Conservation (phyloP, 2,888 invertebrate species). For the Acanthosoma haemorrhoidale region DNA sequence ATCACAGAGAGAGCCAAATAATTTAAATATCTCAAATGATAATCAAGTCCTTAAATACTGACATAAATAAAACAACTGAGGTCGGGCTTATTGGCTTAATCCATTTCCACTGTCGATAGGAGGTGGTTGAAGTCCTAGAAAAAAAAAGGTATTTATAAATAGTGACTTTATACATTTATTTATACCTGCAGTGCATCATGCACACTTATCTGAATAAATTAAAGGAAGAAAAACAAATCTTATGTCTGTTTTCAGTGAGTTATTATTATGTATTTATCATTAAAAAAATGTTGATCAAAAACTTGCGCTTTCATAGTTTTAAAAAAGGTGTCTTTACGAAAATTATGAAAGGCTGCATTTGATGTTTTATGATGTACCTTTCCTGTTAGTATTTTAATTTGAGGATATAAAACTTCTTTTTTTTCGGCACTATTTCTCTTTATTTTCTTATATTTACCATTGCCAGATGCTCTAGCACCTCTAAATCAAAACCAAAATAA, state of each 20-base stretch:
- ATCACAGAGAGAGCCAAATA: constrained; percentile 25
- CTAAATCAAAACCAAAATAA: not conserved
- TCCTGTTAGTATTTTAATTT: too few relatives aligned
- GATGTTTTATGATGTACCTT: too few relatives aligned
- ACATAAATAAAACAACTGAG: not conserved
- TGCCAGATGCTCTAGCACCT: not conserved
- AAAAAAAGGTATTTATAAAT: not conserved
- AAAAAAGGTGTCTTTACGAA: too few relatives aligned
- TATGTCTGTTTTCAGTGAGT: too few relatives aligned
- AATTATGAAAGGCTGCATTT: too few relatives aligned
- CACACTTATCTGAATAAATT: too few relatives aligned
- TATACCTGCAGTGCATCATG: too few relatives aligned
- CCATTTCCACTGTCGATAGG: not conserved
- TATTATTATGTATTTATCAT: too few relatives aligned
- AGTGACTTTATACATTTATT: too few relatives aligned
- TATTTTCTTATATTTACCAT: not conserved
- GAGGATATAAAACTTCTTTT: not conserved
- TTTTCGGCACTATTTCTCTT: not conserved
- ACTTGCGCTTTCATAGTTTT: too few relatives aligned
- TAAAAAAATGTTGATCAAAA: too few relatives aligned
- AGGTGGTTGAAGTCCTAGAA: constrained; percentile 9
- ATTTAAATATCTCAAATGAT: constrained; percentile 8
- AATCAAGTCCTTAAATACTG: not conserved
- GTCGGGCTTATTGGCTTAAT: not conserved
- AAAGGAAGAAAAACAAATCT: too few relatives aligned